A percentile compares a stretch with the other conserved stretches of the same genome.
Evolutionary conservation across 2,888 invertebrate species (phyloP).

Genomic region (Melitaea athalia): DNA sequence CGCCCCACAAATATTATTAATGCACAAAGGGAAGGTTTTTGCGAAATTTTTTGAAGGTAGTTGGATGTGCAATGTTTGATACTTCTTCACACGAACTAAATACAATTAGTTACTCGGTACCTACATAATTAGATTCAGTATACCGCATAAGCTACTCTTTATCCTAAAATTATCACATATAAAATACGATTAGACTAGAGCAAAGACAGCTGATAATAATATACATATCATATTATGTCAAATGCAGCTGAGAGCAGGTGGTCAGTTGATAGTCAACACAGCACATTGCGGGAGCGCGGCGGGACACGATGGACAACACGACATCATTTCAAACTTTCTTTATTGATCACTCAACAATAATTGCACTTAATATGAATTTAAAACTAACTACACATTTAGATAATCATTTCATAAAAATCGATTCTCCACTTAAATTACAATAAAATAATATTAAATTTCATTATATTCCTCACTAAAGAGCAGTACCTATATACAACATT

Average conservation of each 20-base stretch:
- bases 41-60: no score
- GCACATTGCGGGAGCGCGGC: background rate
- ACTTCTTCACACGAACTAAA: no score
- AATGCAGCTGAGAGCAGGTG: background rate
- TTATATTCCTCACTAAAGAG: slow-evolving; percentile 45
- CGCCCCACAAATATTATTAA: no score
- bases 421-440: slow-evolving; percentile 49
- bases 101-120: no score
- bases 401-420: slow-evolving; percentile 70
- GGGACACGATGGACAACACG: background rate
- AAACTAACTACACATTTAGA: slow-evolving; percentile 70
- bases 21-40: no score
- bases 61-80: no score
- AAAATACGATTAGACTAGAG: no score
- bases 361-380: slow-evolving; percentile 67
- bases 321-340: slow-evolving; percentile 43
- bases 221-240: no score
- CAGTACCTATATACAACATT: slow-evolving; percentile 47
- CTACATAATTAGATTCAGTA: no score
- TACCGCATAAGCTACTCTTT: no score
- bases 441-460: slow-evolving; percentile 49
- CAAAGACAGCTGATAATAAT: no score
- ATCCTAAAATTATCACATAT: no score
- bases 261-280: background rate
- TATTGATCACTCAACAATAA: slow-evolving; percentile 72